A percentile compares a stretch with the other conserved stretches of the same genome.
These are phyloP conservation scores for Torymus tubicola DNA, from an alignment of 2,888 invertebrate genomes.

Conservation along the genomic window DNA sequence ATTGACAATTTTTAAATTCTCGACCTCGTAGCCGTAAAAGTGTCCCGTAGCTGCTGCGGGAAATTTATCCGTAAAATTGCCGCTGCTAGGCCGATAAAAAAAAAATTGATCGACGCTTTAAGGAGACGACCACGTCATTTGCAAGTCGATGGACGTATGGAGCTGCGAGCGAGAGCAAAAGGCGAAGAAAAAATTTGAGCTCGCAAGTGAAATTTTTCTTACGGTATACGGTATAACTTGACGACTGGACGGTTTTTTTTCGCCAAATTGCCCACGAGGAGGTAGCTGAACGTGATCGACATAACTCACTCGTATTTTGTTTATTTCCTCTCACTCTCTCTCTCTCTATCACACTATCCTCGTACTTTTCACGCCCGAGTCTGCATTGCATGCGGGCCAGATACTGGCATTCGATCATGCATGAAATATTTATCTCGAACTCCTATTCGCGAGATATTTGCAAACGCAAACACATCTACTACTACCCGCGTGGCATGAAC, in stretches of 20 bases:
- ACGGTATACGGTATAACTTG: background rate
- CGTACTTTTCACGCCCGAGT: background rate
- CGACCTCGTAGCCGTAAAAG: background rate
- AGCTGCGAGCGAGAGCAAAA: background rate
- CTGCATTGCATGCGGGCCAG: slow-evolving; percentile 3
- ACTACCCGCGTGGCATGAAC: too few relatives aligned
- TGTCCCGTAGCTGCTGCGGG: background rate
- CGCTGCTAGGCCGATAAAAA: background rate
- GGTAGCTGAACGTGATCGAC: slow-evolving; percentile 43
- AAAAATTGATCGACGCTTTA: slow-evolving; percentile 41
- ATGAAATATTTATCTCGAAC: slow-evolving; percentile 10
- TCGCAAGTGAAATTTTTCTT: slow-evolving; percentile 38
- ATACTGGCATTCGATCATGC: slow-evolving; percentile 8
- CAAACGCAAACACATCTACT: background rate
- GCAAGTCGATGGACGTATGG: slow-evolving; percentile 44
- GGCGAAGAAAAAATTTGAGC: background rate
- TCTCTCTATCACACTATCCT: too few relatives aligned
- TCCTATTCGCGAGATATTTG: background rate
- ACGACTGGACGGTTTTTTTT: background rate
- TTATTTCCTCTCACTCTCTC: slow-evolving; percentile 5
- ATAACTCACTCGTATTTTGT: slow-evolving; percentile 42
- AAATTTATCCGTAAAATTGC: slow-evolving; percentile 35
- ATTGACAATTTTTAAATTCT: slow-evolving; percentile 26
- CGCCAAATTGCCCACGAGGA: background rate
- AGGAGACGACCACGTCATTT: slow-evolving; percentile 32